Evolutionary conservation across 2,888 invertebrate genomes (phyloP).

Genomic region (Fissipunctia ypsillon): DNA sequence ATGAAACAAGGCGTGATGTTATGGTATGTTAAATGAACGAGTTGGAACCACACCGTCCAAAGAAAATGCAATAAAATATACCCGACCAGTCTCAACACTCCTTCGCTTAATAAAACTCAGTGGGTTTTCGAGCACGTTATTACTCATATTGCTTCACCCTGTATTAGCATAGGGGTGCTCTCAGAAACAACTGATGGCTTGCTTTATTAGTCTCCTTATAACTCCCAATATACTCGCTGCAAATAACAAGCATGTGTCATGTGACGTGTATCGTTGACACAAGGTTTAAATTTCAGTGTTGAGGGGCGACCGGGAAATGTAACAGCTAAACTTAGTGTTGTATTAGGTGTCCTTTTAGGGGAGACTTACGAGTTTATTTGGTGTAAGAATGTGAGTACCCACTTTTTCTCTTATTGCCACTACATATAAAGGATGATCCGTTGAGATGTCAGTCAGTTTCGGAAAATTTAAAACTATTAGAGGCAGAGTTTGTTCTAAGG

Average conservation of each 20-base stretch:
- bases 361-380: neutral
- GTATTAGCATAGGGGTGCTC: conserved; percentile 56
- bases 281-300: neutral
- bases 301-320: neutral
- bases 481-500: neutral
- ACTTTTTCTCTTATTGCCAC: neutral
- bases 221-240: neutral
- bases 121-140: conserved; percentile 40
- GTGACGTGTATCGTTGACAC: neutral
- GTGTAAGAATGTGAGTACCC: neutral
- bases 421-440: neutral
- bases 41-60: conserved; percentile 14
- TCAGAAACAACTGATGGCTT: conserved; percentile 34
- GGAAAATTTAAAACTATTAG: neutral
- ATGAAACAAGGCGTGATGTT: no score
- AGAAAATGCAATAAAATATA: conserved; percentile 56
- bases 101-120: conserved; percentile 59
- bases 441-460: neutral
- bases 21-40: no score
- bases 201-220: conserved; percentile 36
- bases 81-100: conserved; percentile 45
- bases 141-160: conserved; percentile 55
- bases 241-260: neutral
- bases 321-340: neutral
- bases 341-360: neutral